Evolutionary conservation across 2,797 vertebrate species (phyloP).

Genomic region (Amblyopsis hoosieri): DNA sequence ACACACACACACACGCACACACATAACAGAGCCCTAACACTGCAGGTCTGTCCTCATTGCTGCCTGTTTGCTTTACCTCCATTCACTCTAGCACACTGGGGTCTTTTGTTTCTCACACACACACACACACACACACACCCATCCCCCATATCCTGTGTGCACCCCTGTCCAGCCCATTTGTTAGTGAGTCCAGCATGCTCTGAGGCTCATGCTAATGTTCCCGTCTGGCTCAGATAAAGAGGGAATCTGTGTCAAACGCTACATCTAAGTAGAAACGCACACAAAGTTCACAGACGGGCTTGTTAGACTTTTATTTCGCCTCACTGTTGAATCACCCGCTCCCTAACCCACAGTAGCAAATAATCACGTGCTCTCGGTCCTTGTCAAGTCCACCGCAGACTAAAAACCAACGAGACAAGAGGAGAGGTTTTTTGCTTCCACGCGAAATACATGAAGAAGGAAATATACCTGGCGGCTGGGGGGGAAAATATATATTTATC

Average conservation of each 20-base stretch:
- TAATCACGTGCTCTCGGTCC: conserved; percentile 1
- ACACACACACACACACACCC: conserved; percentile 42
- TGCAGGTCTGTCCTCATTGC: conserved; percentile 83
- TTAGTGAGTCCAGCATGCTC: conserved; percentile 30
- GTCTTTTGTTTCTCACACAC: conserved; percentile 79
- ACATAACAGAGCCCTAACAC: conserved; percentile 67
- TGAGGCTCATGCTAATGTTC: neutral
- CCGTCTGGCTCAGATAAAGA: conserved; percentile 7
- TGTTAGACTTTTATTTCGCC: too few relatives aligned
- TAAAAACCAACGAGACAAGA: neutral
- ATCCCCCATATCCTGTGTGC: conserved; percentile 45
- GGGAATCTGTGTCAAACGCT: too few relatives aligned
- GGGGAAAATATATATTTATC: neutral
- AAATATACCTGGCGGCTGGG: neutral
- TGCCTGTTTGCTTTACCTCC: conserved; percentile 91
- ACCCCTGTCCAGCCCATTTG: conserved; percentile 38
- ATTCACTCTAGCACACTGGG: conserved; percentile 85
- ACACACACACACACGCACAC: conserved; percentile 19
- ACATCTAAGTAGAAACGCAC: too few relatives aligned
- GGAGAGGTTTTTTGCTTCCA: conserved; percentile 49
- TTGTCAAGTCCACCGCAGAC: neutral
- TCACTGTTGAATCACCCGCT: conserved; percentile 9
- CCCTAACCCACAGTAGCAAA: conserved; percentile 34
- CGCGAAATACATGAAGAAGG: conserved; percentile 17
- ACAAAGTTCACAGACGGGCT: too few relatives aligned